phyloP scores from a whole-genome alignment of 2,113 vertebrate genomes.

The Plestiodon gilberti region DNA sequence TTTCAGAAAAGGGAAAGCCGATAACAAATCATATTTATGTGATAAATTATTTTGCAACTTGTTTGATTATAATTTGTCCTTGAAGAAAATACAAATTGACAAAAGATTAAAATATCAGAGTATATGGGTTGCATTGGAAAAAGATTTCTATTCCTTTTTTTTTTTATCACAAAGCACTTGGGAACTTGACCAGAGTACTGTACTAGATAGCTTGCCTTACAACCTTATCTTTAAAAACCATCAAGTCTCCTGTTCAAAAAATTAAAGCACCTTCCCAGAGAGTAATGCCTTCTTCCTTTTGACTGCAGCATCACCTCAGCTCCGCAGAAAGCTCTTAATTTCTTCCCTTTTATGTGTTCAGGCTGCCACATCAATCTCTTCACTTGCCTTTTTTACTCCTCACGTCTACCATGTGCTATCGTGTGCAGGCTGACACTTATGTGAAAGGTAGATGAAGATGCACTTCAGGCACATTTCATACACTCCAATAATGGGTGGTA shows the following conservation, averaged over 20 bases:
- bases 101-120: neutral
- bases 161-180: neutral
- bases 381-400: neutral
- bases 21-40: constrained; percentile 74
- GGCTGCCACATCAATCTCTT: neutral
- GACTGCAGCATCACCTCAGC: neutral
- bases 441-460: neutral
- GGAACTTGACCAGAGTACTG: neutral
- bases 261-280: neutral
- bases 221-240: neutral
- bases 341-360: neutral
- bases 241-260: neutral
- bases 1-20: constrained; percentile 66
- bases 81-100: constrained; percentile 7
- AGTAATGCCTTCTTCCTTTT: neutral
- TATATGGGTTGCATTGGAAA: neutral
- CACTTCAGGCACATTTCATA: neutral
- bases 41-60: constrained; percentile 77
- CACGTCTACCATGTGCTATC: neutral
- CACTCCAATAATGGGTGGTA: neutral
- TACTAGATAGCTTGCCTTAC: neutral
- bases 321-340: too few species aligned
- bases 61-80: constrained; percentile 35
- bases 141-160: neutral
- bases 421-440: neutral